Evolutionary conservation across 1,140 invertebrate species (phyloP).

Genomic region (Ridgeia piscesae): DNA sequence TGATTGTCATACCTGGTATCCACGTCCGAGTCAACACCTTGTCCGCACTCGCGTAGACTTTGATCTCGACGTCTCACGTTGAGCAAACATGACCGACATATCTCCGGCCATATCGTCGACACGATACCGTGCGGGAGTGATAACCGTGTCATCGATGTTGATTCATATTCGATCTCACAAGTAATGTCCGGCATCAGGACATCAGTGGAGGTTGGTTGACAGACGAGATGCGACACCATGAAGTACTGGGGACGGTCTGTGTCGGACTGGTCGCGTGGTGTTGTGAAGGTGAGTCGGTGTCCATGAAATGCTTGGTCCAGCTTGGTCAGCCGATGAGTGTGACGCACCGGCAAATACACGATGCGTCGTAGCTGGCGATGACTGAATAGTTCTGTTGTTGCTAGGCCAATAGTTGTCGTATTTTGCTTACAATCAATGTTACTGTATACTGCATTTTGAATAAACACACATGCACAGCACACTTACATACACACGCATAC

Average conservation of each 20-base stretch:
- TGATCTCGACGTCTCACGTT: background rate
- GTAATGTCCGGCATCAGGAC: background rate
- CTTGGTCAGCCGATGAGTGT: no score
- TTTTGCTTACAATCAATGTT: no score
- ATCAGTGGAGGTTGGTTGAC: background rate
- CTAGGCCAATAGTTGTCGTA: background rate
- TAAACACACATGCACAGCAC: no score
- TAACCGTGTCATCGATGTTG: background rate
- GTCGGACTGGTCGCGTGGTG: background rate
- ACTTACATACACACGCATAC: no score
- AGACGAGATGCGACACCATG: background rate
- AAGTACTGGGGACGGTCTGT: background rate
- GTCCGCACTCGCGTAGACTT: background rate
- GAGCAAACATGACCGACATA: constrained; percentile 4
- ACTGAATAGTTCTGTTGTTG: background rate
- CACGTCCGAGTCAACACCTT: background rate
- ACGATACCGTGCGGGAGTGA: background rate
- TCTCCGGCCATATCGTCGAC: background rate
- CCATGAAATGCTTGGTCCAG: background rate
- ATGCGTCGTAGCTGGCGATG: background rate
- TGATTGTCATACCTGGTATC: background rate
- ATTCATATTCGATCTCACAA: background rate
- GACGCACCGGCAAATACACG: background rate
- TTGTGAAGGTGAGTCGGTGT: background rate
- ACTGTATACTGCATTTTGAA: no score